phyloP scores from a whole-genome alignment of 2,797 vertebrate genomes.

The Jordanella pulchra region DNA sequence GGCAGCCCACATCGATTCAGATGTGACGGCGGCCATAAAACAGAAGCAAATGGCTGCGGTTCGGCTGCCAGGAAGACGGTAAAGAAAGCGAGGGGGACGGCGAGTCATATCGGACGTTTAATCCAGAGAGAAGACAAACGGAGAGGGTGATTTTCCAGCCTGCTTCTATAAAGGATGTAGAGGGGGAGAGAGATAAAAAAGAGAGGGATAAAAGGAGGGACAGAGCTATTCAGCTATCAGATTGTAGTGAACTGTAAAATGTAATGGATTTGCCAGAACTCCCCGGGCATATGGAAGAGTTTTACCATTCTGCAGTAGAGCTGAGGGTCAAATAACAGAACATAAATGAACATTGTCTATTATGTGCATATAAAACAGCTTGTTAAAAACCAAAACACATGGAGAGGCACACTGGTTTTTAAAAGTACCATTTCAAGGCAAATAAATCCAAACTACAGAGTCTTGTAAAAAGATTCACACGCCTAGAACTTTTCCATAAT shows the following conservation, averaged over 20 bases:
- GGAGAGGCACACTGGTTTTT: slow-evolving; percentile 2
- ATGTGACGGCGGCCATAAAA: slow-evolving; percentile 69
- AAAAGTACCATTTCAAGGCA: not conserved
- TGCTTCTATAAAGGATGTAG: slow-evolving; percentile 55
- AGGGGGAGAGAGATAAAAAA: slow-evolving; percentile 35
- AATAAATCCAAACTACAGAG: slow-evolving; percentile 3
- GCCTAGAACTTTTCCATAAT: not conserved
- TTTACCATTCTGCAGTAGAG: slow-evolving; percentile 48
- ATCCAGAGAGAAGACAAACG: slow-evolving; percentile 68
- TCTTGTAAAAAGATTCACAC: not conserved
- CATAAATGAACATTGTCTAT: slow-evolving; percentile 37
- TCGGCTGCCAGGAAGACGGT: slow-evolving; percentile 45
- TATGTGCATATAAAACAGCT: slow-evolving; percentile 16
- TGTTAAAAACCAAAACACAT: slow-evolving; percentile 43
- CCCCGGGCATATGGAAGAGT: slow-evolving; percentile 54
- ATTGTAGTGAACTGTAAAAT: slow-evolving; percentile 59
- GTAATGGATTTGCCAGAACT: slow-evolving; percentile 60
- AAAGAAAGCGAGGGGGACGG: slow-evolving; percentile 37
- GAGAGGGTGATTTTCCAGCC: slow-evolving; percentile 69
- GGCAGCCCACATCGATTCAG: slow-evolving; percentile 59
- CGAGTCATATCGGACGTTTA: slow-evolving; percentile 56
- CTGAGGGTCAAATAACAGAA: slow-evolving; percentile 41
- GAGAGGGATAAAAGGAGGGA: slow-evolving; percentile 54
- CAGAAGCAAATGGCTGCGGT: slow-evolving; percentile 57
- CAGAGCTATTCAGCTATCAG: slow-evolving; percentile 48